phyloP scores from a whole-genome alignment of 2,797 vertebrate genomes.

The Vipera ursinii region DNA sequence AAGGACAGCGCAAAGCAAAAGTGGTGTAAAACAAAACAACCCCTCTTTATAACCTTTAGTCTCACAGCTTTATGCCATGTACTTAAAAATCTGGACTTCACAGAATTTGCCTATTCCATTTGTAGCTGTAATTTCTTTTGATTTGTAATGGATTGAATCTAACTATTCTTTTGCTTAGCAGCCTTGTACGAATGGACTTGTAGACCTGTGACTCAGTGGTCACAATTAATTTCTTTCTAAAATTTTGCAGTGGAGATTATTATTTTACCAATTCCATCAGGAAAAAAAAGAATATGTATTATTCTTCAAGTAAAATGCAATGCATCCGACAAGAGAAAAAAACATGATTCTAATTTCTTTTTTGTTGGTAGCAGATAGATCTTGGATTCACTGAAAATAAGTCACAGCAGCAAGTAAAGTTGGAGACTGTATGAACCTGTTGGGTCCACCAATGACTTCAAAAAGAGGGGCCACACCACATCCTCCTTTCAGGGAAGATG shows the following conservation, averaged over 20 bases:
- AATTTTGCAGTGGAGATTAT: neutral
- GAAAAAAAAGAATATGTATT: neutral
- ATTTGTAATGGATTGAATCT: neutral
- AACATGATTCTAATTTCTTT: neutral
- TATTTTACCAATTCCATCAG: neutral
- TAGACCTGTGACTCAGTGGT: neutral
- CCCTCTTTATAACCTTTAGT: neutral
- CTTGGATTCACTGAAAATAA: neutral
- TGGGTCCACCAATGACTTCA: neutral
- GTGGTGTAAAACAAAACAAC: neutral
- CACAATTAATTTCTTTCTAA: neutral
- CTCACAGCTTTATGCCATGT: neutral
- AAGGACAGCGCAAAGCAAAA: neutral
- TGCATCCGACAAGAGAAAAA: neutral
- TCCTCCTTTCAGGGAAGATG: neutral
- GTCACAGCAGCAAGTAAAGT: neutral
- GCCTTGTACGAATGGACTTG: neutral
- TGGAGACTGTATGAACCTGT: neutral
- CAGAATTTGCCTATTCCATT: neutral
- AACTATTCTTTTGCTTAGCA: neutral
- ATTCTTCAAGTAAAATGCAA: neutral
- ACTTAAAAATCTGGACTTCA: neutral
- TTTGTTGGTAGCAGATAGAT: neutral
- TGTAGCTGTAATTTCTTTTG: neutral
- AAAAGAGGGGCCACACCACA: neutral